Conservation (phyloP, 2,797 vertebrate genomes). For the Gymnoscopelus microlampas region DNA sequence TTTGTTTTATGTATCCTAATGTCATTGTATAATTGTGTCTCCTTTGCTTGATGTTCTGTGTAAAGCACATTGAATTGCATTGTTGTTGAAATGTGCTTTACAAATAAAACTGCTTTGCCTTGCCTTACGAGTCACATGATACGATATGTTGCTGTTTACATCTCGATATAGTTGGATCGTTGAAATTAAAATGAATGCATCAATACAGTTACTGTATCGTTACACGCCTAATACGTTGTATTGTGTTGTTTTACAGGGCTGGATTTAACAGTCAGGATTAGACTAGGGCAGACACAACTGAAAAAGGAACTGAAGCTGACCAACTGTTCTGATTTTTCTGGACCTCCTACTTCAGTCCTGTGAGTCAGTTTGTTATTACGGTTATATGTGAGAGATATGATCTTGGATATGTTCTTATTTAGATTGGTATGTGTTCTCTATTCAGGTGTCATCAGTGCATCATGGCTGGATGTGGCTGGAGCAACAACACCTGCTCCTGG, state of each 20-base stretch:
- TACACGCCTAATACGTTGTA: too few species aligned
- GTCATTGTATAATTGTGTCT: too few species aligned
- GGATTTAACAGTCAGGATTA: constrained; percentile 26
- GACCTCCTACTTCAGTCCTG: constrained; percentile 35
- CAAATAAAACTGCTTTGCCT: too few species aligned
- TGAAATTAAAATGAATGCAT: too few species aligned
- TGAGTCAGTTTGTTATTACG: constrained; percentile 34
- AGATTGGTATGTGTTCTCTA: constrained; percentile 25
- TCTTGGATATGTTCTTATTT: background rate
- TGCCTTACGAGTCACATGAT: too few species aligned
- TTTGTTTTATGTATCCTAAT: too few species aligned
- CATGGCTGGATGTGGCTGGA: constrained; percentile 73
- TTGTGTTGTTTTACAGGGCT: constrained; percentile 33
- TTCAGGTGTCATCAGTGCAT: constrained; percentile 70
- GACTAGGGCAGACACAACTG: constrained; percentile 12
- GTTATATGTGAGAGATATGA: background rate
- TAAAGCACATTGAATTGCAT: too few species aligned
- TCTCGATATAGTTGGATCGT: too few species aligned
- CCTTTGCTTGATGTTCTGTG: too few species aligned
- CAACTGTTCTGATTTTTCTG: constrained; percentile 59
- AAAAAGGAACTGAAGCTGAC: constrained; percentile 41
- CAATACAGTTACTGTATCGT: too few species aligned
- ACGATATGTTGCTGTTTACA: too few species aligned
- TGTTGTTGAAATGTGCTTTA: too few species aligned
- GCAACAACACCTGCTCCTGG: constrained; percentile 61